A percentile compares a stretch with the other conserved stretches of the same genome.
phyloP scores from a whole-genome alignment of 2,113 vertebrate species.

The Poeciliopsis occidentalis region DNA sequence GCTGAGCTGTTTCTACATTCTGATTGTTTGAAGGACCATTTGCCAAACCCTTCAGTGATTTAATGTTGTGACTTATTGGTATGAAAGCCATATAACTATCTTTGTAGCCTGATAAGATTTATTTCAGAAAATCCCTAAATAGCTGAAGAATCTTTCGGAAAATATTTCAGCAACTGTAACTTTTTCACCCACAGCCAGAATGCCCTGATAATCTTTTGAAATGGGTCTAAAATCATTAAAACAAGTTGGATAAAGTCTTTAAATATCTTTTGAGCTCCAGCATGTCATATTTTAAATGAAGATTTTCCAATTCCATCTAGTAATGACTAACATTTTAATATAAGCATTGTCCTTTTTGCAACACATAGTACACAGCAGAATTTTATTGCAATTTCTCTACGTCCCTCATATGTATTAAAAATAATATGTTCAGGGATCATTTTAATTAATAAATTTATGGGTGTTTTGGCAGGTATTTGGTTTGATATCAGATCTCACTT shows the following conservation, averaged over 20 bases:
- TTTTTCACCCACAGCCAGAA: background rate
- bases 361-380: conserved; percentile 16
- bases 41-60: background rate
- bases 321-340: conserved; percentile 14
- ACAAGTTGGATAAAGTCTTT: background rate
- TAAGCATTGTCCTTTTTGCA: conserved; percentile 31
- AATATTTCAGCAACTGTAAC: no score
- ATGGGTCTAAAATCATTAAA: background rate
- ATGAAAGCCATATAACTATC: background rate
- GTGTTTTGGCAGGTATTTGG: background rate
- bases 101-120: background rate
- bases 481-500: background rate
- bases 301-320: conserved; percentile 6
- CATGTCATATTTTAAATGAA: conserved; percentile 8
- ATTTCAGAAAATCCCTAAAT: background rate
- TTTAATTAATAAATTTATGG: background rate
- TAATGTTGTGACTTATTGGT: background rate
- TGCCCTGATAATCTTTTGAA: background rate
- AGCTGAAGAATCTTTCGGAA: background rate
- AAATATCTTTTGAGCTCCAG: background rate
- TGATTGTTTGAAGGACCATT: no score
- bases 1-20: no score
- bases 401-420: conserved; percentile 4
- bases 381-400: conserved; percentile 20
- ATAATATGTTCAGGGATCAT: background rate